These are phyloP conservation scores for Ianthella basta DNA, from an alignment of 37 sponge, comb jelly and placozoan species.

Conservation along the genomic window DNA sequence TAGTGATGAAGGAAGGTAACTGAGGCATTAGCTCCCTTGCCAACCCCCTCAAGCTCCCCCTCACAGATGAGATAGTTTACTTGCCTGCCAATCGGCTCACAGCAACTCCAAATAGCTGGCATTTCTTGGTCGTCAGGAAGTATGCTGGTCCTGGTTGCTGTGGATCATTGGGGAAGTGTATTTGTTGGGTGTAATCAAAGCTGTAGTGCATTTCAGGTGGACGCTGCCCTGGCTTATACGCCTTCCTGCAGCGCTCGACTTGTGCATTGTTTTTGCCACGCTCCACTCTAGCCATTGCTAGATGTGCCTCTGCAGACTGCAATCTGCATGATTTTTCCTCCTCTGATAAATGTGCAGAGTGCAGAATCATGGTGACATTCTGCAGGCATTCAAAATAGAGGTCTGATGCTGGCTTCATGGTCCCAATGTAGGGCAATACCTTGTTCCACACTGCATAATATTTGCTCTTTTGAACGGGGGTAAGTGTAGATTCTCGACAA, in stretches of 20 bases:
- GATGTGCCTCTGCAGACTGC: conserved; percentile 4
- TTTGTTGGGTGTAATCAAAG: conserved; percentile 27
- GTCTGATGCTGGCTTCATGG: conserved; percentile 32
- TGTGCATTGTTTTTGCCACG: neutral
- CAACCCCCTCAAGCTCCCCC: conserved; percentile 2
- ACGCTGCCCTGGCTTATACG: neutral
- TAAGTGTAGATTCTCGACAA: neutral
- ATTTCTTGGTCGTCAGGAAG: conserved; percentile 22
- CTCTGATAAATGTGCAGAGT: neutral
- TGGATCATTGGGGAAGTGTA: conserved; percentile 33
- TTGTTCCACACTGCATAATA: neutral
- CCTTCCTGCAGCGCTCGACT: neutral
- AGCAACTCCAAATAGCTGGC: conserved; percentile 39
- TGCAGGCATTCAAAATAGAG: conserved; percentile 37
- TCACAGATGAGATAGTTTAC: conserved; percentile 40
- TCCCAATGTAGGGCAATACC: conserved; percentile 6
- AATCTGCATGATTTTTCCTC: conserved; percentile 20
- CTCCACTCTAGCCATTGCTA: neutral
- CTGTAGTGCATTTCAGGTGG: conserved; percentile 26
- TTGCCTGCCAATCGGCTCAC: conserved; percentile 17
- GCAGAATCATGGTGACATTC: neutral
- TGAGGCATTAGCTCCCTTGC: conserved; percentile 38
- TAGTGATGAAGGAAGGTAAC: conserved; percentile 20
- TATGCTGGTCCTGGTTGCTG: conserved; percentile 40
- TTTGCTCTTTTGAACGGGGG: neutral